phyloP scores from a whole-genome alignment of 2,113 vertebrate species.

The Aptenodytes patagonicus region DNA sequence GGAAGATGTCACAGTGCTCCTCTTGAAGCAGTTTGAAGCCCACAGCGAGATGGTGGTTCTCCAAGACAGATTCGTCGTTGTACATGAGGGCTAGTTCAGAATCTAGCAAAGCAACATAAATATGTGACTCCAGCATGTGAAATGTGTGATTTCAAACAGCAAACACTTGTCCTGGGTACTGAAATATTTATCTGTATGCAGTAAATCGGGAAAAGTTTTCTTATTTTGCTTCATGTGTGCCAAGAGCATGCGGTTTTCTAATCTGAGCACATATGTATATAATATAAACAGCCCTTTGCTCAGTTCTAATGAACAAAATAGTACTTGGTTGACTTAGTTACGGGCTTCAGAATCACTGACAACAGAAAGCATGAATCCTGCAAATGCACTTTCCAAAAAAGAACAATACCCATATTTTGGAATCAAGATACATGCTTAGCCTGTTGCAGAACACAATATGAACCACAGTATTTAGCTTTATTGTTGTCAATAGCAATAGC shows the following conservation, averaged over 20 bases:
- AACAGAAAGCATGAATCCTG: not conserved
- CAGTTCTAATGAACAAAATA: not conserved
- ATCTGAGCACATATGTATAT: not conserved
- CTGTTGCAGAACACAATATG: not conserved
- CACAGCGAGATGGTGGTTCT: slow-evolving; percentile 97
- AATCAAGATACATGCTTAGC: not conserved
- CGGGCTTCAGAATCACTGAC: not conserved
- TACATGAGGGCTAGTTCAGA: slow-evolving; percentile 98
- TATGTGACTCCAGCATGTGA: not conserved
- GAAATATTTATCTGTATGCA: not conserved
- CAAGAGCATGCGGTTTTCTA: not conserved
- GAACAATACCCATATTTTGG: not conserved
- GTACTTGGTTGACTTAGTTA: not conserved
- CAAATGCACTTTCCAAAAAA: not conserved
- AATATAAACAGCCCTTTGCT: not conserved
- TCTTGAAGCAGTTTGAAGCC: slow-evolving; percentile 97
- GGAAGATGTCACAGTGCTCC: slow-evolving; percentile 98
- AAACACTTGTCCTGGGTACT: not conserved
- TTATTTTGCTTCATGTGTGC: not conserved
- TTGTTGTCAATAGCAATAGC: slow-evolving; percentile 43
- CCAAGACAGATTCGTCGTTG: slow-evolving; percentile 96
- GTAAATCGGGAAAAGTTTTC: not conserved
- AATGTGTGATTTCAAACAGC: not conserved
- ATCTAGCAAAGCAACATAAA: slow-evolving; percentile 72
- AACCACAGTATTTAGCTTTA: not conserved